Percentiles rank a stretch among this genome's conserved stretches.
phyloP scores from a whole-genome alignment of 2,888 invertebrate species.

The Oasisia sp. region DNA sequence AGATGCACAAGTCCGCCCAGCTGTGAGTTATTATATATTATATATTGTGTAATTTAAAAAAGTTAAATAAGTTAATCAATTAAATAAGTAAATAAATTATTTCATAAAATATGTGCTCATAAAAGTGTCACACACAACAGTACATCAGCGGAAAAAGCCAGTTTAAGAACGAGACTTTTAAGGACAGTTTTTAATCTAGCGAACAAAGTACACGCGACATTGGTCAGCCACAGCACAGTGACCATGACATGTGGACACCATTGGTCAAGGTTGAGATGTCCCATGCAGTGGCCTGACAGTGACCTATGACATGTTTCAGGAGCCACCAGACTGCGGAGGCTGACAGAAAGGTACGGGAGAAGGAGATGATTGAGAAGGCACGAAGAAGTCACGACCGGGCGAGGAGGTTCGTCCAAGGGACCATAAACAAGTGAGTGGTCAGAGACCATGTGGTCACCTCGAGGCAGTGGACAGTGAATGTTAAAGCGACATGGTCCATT shows the following conservation, averaged over 20 bases:
- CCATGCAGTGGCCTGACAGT: neutral
- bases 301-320: neutral
- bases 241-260: neutral
- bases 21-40: neutral
- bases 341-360: constrained; percentile 45
- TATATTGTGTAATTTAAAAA: too few relatives aligned
- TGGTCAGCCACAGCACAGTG: neutral
- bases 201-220: neutral
- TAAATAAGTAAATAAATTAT: too few relatives aligned
- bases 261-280: neutral
- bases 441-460: neutral
- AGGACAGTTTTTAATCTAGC: too few relatives aligned
- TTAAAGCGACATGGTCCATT: too few relatives aligned
- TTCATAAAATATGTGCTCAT: too few relatives aligned
- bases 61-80: too few relatives aligned
- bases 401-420: constrained; percentile 54
- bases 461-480: too few relatives aligned
- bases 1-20: neutral
- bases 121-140: too few relatives aligned
- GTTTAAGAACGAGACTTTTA: too few relatives aligned
- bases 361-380: constrained; percentile 51
- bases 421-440: constrained; percentile 56
- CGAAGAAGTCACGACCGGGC: constrained; percentile 54
- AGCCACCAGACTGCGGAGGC: constrained; percentile 31
- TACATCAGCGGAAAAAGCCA: too few relatives aligned